Base-by-base conservation (phyloP, 2,888 invertebrate species). In the Cheilosia variabilis region DNA sequence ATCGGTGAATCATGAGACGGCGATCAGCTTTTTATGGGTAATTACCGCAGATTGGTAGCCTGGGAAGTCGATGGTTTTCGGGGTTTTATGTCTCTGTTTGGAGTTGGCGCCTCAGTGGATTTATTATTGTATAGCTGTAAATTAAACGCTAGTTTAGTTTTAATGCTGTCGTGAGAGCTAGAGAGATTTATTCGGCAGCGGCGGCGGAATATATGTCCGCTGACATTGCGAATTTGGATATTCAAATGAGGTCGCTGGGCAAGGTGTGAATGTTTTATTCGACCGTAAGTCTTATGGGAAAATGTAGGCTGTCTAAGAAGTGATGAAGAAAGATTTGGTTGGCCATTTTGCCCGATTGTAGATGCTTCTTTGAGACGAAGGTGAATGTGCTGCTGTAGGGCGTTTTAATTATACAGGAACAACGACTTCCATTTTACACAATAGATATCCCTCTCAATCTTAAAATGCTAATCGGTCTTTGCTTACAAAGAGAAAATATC, bases 1-100 rank as follows among this genome's bases (percentile, higher is more conserved):
- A 68, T 60, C 66, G 75, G 73, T 75, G 79, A 72, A 84, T 84
- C 80, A 84, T 80, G 76, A 76, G 80, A 31, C 55, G 50, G 65
- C 62, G 75, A 80, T 84, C 79, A 53, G 63, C 22, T 79, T 84
- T 79, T 79, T 45, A 79, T 84, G 50, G 83, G 73, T 79, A 84
- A 84, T 84, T 75, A 84, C 79, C 69, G 75, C 73, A 79, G 69
- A 79, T 75, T 79, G 79, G 83, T 63, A 83, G 79, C 79, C 55
- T 79, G 73, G 55, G 79, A 77, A 79, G 63, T 73, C 31, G 47
- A 58, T 71, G 58, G 31, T 58, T 76, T 76, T 31, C 13, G 65
- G 50, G 73, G 27, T 53, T 78, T 82, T 76, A 75, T 69, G 63
- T 75, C 22, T 50, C 63, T 80, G 19, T 66, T 41, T 13, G 41